Base-by-base conservation (phyloP, 1,140 invertebrate genomes). In the Glossosoma conforme region DNA sequence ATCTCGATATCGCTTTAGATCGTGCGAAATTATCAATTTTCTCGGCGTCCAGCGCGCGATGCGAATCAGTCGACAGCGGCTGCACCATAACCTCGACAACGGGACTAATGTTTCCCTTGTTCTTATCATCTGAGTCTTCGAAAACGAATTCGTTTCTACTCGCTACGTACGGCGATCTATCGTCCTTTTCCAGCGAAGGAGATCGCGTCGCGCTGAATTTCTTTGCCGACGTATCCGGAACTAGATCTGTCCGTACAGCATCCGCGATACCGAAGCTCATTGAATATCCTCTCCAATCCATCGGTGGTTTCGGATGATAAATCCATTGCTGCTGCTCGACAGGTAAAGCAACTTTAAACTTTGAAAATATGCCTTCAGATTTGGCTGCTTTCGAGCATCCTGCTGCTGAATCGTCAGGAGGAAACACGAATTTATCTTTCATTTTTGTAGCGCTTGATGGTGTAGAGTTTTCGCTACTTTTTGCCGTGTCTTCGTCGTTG, bases 111-210 rank as follows among this genome's bases (percentile, higher is more conserved):
- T 52, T 42, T 5, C 44, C 54, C 24, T 47, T 41, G 2, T 11
- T 36, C 6, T 41, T 43, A 35, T 33, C 25, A 13, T 20, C 13
- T 13, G 42, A 42, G 25, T 17, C 40, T 32, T 37, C 15, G 25
- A 48, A 52, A 2, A 24, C 43, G 20, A 51, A 50, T 1, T 48
- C 44, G 10, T 13, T 48, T 32, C 32, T 41, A 14, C 14, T 14
- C 5, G 28, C n/a, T 21, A 67, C 44, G 28, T 71, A 70, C 1
- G 72, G 72, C 0, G 67, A 68, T 38, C 68, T 72, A 3, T 75
- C 70, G 65, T 75, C 70, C 53, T 75, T 73, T 52, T 75, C 70
- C 9, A 75, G 60, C 2, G 70, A 73, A 0, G 72, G 72, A 0
- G 72, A 75, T 20, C 72, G 55, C 0, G 72, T 73, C 1, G 69